Evolutionary conservation across 1,140 invertebrate genomes (phyloP), one percentile per base, ranked within the genome.

Genomic region (Apolygus lucorum): DNA sequence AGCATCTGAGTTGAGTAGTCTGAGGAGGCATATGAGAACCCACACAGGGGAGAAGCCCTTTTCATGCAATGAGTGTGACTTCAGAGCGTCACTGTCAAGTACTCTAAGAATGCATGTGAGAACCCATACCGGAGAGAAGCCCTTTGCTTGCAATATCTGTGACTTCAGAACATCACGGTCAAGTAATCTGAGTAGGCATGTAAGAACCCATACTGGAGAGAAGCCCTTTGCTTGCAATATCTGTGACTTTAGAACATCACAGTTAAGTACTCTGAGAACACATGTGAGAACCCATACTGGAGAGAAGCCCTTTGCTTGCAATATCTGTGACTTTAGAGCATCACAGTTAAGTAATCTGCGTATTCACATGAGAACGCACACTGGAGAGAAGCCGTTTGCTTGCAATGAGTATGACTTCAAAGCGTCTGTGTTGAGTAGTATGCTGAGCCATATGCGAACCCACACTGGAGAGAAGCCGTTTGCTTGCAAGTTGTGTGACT

Each of bases 21-120:
- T n/a, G n/a, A n/a, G n/a, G n/a, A n/a, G n/a, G n/a, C 91, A 94
- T 77, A 81, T 90, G 75, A 78, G 90, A 66, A 87, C 85, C 54
- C 90, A 91, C 78, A 89, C 89, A 74, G 81, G 85, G 83, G 74
- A 74, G 67, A 74, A 74, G 52, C 73, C 73, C n/a, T 75, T 72
- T 59, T 28, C 52, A 65, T 76, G 73, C 67, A 74, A 81, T 17
- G 74, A 81, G 17, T 75, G 74, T 67, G 52, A 68, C 24, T 74
- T 67, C 27, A 69, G 67, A 67, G 69, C 71, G 24, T 67, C 27
- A 22, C 28, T 28, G 21, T 21, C 14, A 28, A 25, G 28, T n/a
- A 69, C 62, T 70, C 29, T 52, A 42, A 52, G 49, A 63, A 2
- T 72, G 72, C 64, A 70, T 66, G 59, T 70, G 71, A 14, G 68